Base-by-base conservation (phyloP, 2,888 invertebrate species). In the Nomada goodeniana region DNA sequence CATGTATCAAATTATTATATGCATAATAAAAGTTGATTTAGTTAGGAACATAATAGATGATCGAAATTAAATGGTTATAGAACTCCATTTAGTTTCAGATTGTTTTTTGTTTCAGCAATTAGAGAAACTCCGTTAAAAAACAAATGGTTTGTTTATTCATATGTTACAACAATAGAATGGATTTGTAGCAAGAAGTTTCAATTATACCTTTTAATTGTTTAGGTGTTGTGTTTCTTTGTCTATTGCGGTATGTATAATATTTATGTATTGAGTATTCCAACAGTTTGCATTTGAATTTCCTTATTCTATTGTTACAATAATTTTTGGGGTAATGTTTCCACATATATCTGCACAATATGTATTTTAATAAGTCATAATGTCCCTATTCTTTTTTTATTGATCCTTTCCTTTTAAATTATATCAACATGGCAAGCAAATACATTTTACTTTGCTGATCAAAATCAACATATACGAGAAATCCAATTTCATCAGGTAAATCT, bases 281-380 rank as follows among this genome's bases (percentile, higher is more conserved):
- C 78, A 71, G n/a, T 70, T 80, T 50, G 29, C 23, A 59, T 55
- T 61, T 76, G 23, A 11, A 73, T 53, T 74, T 72, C 20, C 10
- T 29, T 18, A 60, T 11, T 57, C 61, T 20, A 70, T 10, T 7
- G 36, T 26, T 18, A n/a, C 29, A 13, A 63, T 63, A 42, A 50
- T 20, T 18, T 64, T 50, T 20, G 47, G 53, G 47, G 52, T 44
- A 29, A 53, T 52, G 15, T 64, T n/a, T 53, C 42, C 15, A 64
- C 29, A 53, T 65, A 63, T 59, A 20, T 53, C 13, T 47, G 47
- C 60, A 23, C 20, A 5, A 26, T 63, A 61, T 52, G 15, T 68
- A 57, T 47, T 57, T 50, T 26, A 52, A 75, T 61, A 47, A 77
- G 18, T 42, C 11, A 47, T 9, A 15, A 15, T 42, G 15, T 4